These are phyloP conservation scores for Calliopum simillimum DNA, from an alignment of 2,888 invertebrate species.

Conservation along the genomic window DNA sequence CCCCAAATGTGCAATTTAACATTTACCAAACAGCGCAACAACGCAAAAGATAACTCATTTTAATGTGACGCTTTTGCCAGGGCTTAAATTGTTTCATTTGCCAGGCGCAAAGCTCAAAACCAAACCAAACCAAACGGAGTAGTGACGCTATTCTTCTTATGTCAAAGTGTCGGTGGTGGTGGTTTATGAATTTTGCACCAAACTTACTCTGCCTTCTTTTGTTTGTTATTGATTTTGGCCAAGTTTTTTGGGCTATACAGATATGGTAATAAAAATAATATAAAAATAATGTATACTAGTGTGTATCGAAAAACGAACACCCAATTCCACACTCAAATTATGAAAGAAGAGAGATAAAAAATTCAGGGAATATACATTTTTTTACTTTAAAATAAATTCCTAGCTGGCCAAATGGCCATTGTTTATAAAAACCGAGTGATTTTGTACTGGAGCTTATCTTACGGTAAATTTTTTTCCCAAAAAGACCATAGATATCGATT, in stretches of 20 bases:
- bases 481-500: too few species aligned
- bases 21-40: conserved; percentile 52
- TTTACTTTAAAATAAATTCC: too few species aligned
- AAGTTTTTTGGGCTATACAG: conserved; percentile 19
- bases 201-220: background rate
- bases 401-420: too few species aligned
- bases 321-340: background rate
- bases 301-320: background rate
- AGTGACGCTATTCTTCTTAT: background rate
- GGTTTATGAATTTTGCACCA: background rate
- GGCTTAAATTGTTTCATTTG: conserved; percentile 50
- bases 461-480: too few species aligned
- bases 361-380: too few species aligned
- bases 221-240: conserved; percentile 28
- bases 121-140: conserved; percentile 8
- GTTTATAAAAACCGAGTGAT: too few species aligned
- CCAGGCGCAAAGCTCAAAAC: background rate
- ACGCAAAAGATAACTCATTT: conserved; percentile 62
- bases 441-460: too few species aligned
- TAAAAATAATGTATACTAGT: conserved; percentile 14
- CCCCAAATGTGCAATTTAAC: conserved; percentile 32
- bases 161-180: conserved; percentile 12
- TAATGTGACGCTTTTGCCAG: conserved; percentile 62
- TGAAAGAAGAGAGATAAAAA: too few species aligned
- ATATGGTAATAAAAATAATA: conserved; percentile 24